Evolutionary conservation across 2,888 invertebrate species (phyloP).

Genomic region (Pachliopta kotzebuea): DNA sequence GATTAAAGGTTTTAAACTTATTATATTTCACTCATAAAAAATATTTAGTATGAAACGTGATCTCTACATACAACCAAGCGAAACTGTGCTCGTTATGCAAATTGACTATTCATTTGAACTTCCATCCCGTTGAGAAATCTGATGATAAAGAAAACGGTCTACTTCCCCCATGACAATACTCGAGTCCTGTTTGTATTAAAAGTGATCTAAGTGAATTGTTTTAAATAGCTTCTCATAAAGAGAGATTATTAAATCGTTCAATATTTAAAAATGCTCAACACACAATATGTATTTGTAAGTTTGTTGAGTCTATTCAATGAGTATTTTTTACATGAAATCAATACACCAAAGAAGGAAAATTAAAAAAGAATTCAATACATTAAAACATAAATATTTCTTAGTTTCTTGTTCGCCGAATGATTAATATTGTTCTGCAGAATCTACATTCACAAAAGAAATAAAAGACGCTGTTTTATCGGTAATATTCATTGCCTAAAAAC

Average conservation of each 20-base stretch:
- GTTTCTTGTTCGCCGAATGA: too few species aligned
- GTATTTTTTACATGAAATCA: too few species aligned
- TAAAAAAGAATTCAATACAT: too few species aligned
- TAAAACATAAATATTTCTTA: too few species aligned
- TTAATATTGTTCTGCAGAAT: too few species aligned
- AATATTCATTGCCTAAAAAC: too few species aligned
- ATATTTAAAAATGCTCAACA: not conserved
- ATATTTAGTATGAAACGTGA: constrained; percentile 4
- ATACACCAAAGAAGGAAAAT: too few species aligned
- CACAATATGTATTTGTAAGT: too few species aligned
- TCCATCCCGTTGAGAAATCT: constrained; percentile 21
- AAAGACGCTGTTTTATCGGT: too few species aligned
- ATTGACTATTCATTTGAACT: constrained; percentile 21
- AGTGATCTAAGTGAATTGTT: constrained; percentile 3
- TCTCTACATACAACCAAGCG: constrained; percentile 11
- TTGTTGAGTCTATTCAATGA: too few species aligned
- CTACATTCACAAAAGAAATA: too few species aligned
- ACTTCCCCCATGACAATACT: constrained; percentile 18
- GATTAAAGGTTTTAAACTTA: not conserved
- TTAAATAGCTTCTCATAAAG: not conserved
- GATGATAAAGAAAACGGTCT: constrained; percentile 23
- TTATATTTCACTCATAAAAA: not conserved
- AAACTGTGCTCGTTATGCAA: constrained; percentile 18
- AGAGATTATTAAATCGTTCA: not conserved
- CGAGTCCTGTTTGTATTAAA: constrained; percentile 7